Evolutionary conservation across 1,140 invertebrate species (phyloP), one percentile per base, ranked within the genome.

Genomic region (Phthorimaea operculella): DNA sequence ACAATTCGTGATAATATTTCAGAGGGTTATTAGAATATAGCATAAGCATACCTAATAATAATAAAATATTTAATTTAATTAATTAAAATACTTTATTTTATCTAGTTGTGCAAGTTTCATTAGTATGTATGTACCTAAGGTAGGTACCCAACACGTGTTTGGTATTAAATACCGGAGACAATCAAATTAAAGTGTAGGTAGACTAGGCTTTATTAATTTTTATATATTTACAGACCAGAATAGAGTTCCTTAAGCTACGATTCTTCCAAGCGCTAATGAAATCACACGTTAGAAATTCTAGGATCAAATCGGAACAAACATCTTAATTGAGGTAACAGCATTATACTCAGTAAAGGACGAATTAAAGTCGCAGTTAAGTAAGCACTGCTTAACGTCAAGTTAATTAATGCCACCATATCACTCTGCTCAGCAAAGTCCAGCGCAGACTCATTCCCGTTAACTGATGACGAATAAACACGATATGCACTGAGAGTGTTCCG

Each of bases 261-360:
- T 42, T 42, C 39, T 42, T n/a, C 1, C 14, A 4, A 42, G 2
- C 11, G 11, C 4, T 42, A 42, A 2, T n/a, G n/a, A 42, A 3
- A n/a, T 42, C 11, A 42, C 39, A 42, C 21, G 21, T 28, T 6
- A 28, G 21, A 28, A 4, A 28, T 28, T 28, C 21, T 28, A 28
- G 2, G 21, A 6, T 28, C 21, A 28, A 28, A 28, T 28, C 2
- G 2, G 21, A 28, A 28, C 21, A 28, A 28, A 28, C 21, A 28
- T 28, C 21, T 28, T 28, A 28, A 28, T 28, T 28, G 21, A 28
- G 21, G 21, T 28, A 28, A 6, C 21, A 28, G 6, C 6, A 66
- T 54, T 54, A 83, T 70, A 63, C 75, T 80, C 33, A 82, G 50
- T 28, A 83, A 11, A 33, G 79, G 79, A 10, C 79, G 68, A 34